These are phyloP conservation scores for Drosophila parthenogenetica DNA, from an alignment of 2,888 invertebrate genomes.

Conservation along the genomic window DNA sequence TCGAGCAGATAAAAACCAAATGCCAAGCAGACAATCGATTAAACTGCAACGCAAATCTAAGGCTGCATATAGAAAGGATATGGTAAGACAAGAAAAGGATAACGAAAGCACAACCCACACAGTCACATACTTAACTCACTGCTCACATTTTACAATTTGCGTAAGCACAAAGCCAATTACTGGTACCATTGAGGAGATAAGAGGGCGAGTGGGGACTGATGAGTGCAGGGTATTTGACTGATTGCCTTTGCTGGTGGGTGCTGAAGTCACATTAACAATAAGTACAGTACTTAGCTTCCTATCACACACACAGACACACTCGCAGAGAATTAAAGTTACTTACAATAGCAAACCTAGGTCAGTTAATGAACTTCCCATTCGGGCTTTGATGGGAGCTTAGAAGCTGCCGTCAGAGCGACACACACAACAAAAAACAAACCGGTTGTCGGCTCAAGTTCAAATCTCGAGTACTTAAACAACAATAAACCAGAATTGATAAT, in stretches of 20 bases:
- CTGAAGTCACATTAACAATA: slow-evolving; percentile 37
- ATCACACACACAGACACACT: slow-evolving; percentile 33
- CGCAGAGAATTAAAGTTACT: slow-evolving; percentile 18
- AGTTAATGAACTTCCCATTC: slow-evolving; percentile 69
- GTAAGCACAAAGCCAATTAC: slow-evolving; percentile 68
- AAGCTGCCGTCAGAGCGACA: slow-evolving; percentile 59
- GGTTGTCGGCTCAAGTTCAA: slow-evolving; percentile 71
- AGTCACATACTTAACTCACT: neutral
- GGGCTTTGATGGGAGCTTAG: slow-evolving; percentile 57
- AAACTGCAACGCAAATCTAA: slow-evolving; percentile 7
- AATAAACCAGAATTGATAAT: slow-evolving; percentile 55
- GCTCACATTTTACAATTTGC: slow-evolving; percentile 44
- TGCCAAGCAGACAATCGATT: slow-evolving; percentile 39
- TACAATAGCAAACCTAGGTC: slow-evolving; percentile 68
- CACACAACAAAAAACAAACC: slow-evolving; percentile 50
- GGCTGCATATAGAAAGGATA: neutral
- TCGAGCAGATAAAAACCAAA: slow-evolving; percentile 43
- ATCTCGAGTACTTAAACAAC: slow-evolving; percentile 42
- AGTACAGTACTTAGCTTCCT: slow-evolving; percentile 46
- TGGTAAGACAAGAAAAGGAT: slow-evolving; percentile 16
- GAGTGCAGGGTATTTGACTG: slow-evolving; percentile 30
- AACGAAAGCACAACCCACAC: slow-evolving; percentile 23
- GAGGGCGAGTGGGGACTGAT: too few relatives aligned
- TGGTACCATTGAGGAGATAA: slow-evolving; percentile 25
- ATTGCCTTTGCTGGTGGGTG: slow-evolving; percentile 53